Base-by-base conservation (phyloP, 2,113 vertebrate species). In the Ornithorhynchus anatinus region DNA sequence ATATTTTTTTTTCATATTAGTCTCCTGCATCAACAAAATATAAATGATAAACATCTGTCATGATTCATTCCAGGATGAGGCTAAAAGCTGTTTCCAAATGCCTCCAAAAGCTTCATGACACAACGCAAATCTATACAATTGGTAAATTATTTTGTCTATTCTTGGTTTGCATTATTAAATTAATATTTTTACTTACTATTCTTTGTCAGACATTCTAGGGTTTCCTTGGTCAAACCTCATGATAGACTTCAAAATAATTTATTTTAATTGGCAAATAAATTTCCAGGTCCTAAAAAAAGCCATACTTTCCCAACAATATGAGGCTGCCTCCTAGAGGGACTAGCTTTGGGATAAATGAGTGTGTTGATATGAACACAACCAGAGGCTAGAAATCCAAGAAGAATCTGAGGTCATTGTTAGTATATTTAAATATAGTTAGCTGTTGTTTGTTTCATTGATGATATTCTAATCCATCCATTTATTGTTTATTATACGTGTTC, bases 101-200 rank as follows among this genome's bases (percentile, higher is more conserved):
- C 33, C 35, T 76, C 37, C 0, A 0, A 58, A 42, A 64, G 37
- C 38, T 73, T 40, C 59, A 17, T 80, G 7, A 17, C 20, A 25
- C 70, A 76, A 65, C 31, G 42, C 69, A 29, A 8, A 56, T 56
- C 53, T 40, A 69, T 44, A 36, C 22, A 59, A 13, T 65, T 43
- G 86, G 77, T 70, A 84, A 84, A 81, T 74, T 70, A 69, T 69
- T 84, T 51, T 56, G 43, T 56, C 43, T 61, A 72, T 19, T 67
- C 77, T 47, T 72, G 1, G 1, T 13, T 29, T 40, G 32, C 7
- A 59, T 39, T 48, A 56, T 56, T 80, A 71, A 84, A 68, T 74
- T 64, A 63, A n/a, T 70, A 61, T 66, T 72, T 60, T 58, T 71
- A 58, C 15, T 56, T 22, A 84, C 80, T 74, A 54, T 50, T 4